Conservation (phyloP, 1,140 invertebrate genomes). For the Helicoverpa armigera region DNA sequence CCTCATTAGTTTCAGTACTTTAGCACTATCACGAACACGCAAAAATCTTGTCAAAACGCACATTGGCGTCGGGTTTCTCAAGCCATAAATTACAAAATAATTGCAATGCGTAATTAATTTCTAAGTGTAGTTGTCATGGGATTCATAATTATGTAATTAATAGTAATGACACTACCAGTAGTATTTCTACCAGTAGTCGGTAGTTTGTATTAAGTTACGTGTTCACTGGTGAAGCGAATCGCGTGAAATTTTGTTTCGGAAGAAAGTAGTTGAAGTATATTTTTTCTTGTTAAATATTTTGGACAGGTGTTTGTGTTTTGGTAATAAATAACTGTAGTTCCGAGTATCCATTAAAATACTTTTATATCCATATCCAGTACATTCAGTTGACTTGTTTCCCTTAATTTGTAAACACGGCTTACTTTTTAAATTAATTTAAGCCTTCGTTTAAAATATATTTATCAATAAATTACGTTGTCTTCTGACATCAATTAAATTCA, state of each 20-base stretch:
- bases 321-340: too few relatives aligned
- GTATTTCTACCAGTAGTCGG: background rate
- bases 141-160: constrained; percentile 43
- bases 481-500: too few relatives aligned
- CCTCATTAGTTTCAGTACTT: too few relatives aligned
- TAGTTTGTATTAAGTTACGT: background rate
- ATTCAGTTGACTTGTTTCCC: too few relatives aligned
- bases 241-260: constrained; percentile 20
- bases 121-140: constrained; percentile 25
- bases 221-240: constrained; percentile 6
- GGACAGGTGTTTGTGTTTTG: background rate
- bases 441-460: too few relatives aligned
- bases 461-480: too few relatives aligned
- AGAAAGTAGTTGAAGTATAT: constrained; percentile 4
- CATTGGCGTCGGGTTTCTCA: background rate
- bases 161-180: constrained; percentile 9
- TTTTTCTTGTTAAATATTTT: background rate
- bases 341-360: too few relatives aligned
- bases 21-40: too few relatives aligned
- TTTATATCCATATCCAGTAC: too few relatives aligned
- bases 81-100: constrained; percentile 34
- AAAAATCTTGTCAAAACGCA: too few relatives aligned
- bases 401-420: too few relatives aligned
- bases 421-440: too few relatives aligned
- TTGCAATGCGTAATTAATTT: constrained; percentile 42